These are phyloP conservation scores for Polypedilum pembai DNA, from an alignment of 1,140 invertebrate genomes.

Conservation along the genomic window DNA sequence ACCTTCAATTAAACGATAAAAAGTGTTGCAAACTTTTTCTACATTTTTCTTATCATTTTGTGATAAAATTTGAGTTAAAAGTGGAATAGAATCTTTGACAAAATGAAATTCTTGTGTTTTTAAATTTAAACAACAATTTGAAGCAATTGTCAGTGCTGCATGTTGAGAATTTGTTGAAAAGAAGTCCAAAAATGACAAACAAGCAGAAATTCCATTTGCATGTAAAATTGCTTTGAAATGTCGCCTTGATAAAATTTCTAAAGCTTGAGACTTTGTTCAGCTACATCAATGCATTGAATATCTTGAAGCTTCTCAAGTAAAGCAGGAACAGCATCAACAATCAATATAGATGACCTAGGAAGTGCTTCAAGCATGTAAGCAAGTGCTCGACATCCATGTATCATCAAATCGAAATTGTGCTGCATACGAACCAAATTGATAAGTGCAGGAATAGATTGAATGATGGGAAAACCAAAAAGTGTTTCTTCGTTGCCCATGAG, in stretches of 20 bases:
- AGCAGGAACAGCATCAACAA: conserved; percentile 93
- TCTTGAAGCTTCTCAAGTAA: conserved; percentile 93
- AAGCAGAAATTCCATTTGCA: conserved; percentile 87
- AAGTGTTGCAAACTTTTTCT: conserved; percentile 92
- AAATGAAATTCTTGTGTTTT: conserved; percentile 89
- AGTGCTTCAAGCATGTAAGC: conserved; percentile 99
- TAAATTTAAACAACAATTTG: conserved; percentile 94
- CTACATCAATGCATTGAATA: conserved; percentile 98
- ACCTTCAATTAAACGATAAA: conserved; percentile 92
- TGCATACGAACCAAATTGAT: conserved; percentile 82
- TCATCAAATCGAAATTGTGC: conserved; percentile 99
- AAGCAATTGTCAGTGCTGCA: conserved; percentile 89
- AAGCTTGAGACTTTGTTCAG: conserved; percentile 90
- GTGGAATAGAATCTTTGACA: conserved; percentile 76
- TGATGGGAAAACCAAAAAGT: conserved; percentile 93
- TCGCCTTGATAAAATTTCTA: conserved; percentile 92
- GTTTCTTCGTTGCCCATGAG: conserved; percentile 99
- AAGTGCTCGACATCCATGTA: conserved; percentile 93
- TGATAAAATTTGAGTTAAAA: conserved; percentile 73
- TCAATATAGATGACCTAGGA: conserved; percentile 89
- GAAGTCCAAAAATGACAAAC: conserved; percentile 93
- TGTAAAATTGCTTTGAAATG: conserved; percentile 95
- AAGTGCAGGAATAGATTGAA: conserved; percentile 93
- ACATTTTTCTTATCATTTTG: conserved; percentile 97
- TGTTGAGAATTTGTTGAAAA: conserved; percentile 95